Percentiles rank a stretch among this genome's conserved stretches.
These are phyloP conservation scores for Cephalopachus bancanus DNA, from an alignment of 2,797 vertebrate genomes.

Conservation along the genomic window DNA sequence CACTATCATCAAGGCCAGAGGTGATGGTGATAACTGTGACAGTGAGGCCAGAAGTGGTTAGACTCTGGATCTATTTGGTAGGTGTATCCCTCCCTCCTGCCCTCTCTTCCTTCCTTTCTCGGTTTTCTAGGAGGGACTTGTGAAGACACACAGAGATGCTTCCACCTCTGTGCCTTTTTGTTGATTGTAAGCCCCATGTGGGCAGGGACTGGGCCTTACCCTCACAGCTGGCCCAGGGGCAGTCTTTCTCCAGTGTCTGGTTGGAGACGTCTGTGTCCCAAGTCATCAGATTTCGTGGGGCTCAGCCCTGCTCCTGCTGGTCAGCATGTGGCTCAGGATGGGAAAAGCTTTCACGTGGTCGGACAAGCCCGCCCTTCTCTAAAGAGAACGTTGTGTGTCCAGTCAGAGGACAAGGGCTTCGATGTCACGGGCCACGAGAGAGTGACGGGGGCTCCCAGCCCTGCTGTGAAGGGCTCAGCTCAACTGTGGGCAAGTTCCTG, in stretches of 20 bases:
- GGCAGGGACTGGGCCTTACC: not conserved
- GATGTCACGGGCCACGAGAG: not conserved
- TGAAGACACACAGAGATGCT: not conserved
- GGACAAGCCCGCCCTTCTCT: not conserved
- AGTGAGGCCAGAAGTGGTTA: not conserved
- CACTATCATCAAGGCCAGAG: not conserved
- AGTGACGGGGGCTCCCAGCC: not conserved
- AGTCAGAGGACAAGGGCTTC: not conserved
- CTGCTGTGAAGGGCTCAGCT: not conserved
- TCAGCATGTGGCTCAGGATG: not conserved
- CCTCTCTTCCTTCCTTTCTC: slow-evolving; percentile 38
- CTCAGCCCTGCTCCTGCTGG: not conserved
- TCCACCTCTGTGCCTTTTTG: not conserved
- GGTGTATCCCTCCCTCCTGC: not conserved
- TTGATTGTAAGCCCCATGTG: not conserved
- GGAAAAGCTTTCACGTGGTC: not conserved
- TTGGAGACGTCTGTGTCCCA: not conserved
- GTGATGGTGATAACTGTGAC: no score
- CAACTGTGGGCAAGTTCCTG: not conserved
- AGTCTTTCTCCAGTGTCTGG: not conserved
- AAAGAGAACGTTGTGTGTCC: not conserved
- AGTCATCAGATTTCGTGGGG: slow-evolving; percentile 19
- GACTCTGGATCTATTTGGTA: not conserved
- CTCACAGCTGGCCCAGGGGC: not conserved
- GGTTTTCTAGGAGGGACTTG: slow-evolving; percentile 3